Conservation (phyloP, 2,797 vertebrate genomes). For the Amblyopsis hoosieri region DNA sequence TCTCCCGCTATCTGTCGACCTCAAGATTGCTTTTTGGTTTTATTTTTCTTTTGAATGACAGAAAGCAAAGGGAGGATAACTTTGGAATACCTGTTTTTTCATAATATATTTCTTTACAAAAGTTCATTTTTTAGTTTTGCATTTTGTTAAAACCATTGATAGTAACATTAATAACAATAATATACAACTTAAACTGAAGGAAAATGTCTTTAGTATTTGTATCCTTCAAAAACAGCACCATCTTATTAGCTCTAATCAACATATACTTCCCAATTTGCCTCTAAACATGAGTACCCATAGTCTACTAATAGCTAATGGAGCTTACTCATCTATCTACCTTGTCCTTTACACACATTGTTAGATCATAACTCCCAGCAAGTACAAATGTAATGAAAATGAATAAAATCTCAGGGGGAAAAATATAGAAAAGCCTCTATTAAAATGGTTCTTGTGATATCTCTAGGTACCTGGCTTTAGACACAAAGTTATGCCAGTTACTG, state of each 20-base stretch:
- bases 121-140: constrained; percentile 80
- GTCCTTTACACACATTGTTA: constrained; percentile 49
- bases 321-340: constrained; percentile 58
- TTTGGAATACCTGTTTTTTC: constrained; percentile 84
- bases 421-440: constrained; percentile 36
- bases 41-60: constrained; percentile 77
- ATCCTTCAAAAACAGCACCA: constrained; percentile 80
- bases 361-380: constrained; percentile 68
- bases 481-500: too few relatives aligned
- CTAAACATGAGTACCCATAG: constrained; percentile 53
- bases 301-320: constrained; percentile 45
- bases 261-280: constrained; percentile 68
- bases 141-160: constrained; percentile 86
- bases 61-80: constrained; percentile 82
- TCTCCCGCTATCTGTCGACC: constrained; percentile 79
- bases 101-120: constrained; percentile 84
- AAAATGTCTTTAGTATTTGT: constrained; percentile 81
- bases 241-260: constrained; percentile 69
- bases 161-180: constrained; percentile 78
- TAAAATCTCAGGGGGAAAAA: constrained; percentile 48
- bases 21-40: constrained; percentile 85
- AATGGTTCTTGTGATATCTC: constrained; percentile 45
- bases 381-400: constrained; percentile 55
- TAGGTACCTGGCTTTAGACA: constrained; percentile 39
- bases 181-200: constrained; percentile 82